These are phyloP conservation scores for Drosophila dives DNA, from an alignment of 2,888 invertebrate genomes.

Conservation along the genomic window DNA sequence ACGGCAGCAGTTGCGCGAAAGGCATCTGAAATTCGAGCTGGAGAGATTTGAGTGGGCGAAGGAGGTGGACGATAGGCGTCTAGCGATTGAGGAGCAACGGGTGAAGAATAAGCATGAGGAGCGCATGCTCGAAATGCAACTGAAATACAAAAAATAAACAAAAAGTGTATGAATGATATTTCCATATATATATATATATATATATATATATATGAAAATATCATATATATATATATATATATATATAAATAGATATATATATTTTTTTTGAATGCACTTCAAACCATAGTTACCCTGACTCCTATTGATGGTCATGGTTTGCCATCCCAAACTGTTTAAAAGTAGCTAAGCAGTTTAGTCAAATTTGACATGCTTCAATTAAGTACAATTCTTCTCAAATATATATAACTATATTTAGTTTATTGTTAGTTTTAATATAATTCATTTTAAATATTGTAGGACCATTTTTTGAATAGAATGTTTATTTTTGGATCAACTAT, in stretches of 20 bases:
- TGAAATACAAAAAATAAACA: slow-evolving; percentile 4
- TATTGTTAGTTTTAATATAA: background rate
- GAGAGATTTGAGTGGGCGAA: slow-evolving; percentile 6
- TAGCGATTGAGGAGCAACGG: slow-evolving; percentile 6
- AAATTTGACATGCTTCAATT: background rate
- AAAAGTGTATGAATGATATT: background rate
- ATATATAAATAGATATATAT: background rate
- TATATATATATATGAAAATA: background rate
- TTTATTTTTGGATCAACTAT: slow-evolving; percentile 1
- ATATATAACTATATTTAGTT: background rate
- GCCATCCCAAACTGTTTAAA: background rate
- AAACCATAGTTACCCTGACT: background rate
- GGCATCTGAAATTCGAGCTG: slow-evolving; percentile 1
- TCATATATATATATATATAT: background rate
- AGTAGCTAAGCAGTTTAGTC: background rate
- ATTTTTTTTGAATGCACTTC: background rate
- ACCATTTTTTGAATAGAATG: background rate
- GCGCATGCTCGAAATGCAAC: slow-evolving; percentile 10
- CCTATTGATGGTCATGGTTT: slow-evolving; percentile 3
- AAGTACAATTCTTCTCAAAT: background rate
- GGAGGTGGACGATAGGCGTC: slow-evolving; percentile 3
- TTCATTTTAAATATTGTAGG: background rate
- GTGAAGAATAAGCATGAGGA: slow-evolving; percentile 7
- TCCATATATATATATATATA: background rate
- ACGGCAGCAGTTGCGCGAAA: slow-evolving; percentile 2